Base-by-base conservation (phyloP, 2,113 vertebrate genomes). In the Coracopsis vasa region DNA sequence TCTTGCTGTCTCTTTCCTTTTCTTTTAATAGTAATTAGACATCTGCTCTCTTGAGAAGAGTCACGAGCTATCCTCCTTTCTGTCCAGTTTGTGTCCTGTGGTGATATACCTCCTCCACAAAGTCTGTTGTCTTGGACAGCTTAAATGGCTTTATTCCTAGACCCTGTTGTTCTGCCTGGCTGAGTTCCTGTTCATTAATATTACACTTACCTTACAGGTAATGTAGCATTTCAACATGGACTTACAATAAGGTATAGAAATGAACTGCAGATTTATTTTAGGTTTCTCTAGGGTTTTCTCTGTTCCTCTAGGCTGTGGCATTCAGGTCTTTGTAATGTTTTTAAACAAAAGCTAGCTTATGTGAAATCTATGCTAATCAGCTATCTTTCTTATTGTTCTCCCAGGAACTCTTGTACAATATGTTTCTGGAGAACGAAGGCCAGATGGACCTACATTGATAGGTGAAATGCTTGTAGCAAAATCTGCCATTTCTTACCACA, bases 41-140 rank as follows among this genome's bases (percentile, higher is more conserved):
- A 93, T 88, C 82, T 95, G 94, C n/a, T 95, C 20, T 67, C 80
- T 61, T 42, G 60, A 88, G 88, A 88, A 80, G 42, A 94, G 82
- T 77, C 92, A 83, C 47, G 75, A 95, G 86, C 69, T 87, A 3
- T 45, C 80, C 61, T 54, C 53, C 73, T 35, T 90, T 67, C 77
- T 85, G 95, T 93, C 96, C 95, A 96, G 96, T 86, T 96, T 94
- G 79, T 75, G 80, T 88, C 95, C 92, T 60, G 64, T 60, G 94
- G 95, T 74, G 93, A 42, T 73, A 17, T 2, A 56, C 92, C 88
- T 86, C 94, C 88, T 93, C 94, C 95, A 90, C 80, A 90, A 93
- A 94, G 53, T 96, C 95, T 97, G 96, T 86, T 94, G 47, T 64
- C 64, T 92, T 97, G 95, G 94, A 95, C 37, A 79, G 89, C 51